Evolutionary conservation across 1,140 invertebrate genomes (phyloP), one percentile per base, ranked within the genome.

Genomic region (Solenopsis fugax): DNA sequence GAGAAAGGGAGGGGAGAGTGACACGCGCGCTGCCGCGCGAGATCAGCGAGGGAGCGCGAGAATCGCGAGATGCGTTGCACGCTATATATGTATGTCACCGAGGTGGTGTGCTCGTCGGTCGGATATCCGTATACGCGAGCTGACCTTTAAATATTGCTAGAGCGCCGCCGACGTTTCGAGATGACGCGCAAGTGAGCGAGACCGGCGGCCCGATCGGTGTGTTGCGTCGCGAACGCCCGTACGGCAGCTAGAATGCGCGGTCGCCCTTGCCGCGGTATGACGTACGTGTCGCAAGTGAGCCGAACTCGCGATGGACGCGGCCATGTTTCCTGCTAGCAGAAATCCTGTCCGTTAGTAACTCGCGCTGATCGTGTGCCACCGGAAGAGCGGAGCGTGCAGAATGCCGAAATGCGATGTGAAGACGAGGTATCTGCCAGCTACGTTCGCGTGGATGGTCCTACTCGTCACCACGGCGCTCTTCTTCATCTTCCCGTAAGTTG

Each of bases 401-500:
- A 98, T 98, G 98, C 97, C 98, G 96, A 98, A 97, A 97, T 98
- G 98, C 96, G 98, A 98, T 96, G 97, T 98, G 93, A 98, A 97
- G 96, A 98, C 98, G 94, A 97, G 97, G 96, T 98, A 98, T 96
- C 97, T 99, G 96, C 99, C 99, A 95, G 98, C 98, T 93, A 98
- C 98, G 93, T 98, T 99, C 96, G 99, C 99, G 93, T 99, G 99
- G 99, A 97, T 97, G 87, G 96, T 99, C 92, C 96, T 99, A 90
- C 96, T 99, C 92, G 97, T 97, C 92, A 98, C 98, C 88, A 99
- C 98, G 90, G 97, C 97, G 92, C 96, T 98, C 90, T 99, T 99
- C 97, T 99, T 99, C 96, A 98, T 97, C 95, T 99, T 98, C 96
- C 98, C 98, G 98, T 99, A 96, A 99, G 98, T 98, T 85, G 37